phyloP scores from a whole-genome alignment of 2,888 invertebrate species.

The Phyllotreta striolata region DNA sequence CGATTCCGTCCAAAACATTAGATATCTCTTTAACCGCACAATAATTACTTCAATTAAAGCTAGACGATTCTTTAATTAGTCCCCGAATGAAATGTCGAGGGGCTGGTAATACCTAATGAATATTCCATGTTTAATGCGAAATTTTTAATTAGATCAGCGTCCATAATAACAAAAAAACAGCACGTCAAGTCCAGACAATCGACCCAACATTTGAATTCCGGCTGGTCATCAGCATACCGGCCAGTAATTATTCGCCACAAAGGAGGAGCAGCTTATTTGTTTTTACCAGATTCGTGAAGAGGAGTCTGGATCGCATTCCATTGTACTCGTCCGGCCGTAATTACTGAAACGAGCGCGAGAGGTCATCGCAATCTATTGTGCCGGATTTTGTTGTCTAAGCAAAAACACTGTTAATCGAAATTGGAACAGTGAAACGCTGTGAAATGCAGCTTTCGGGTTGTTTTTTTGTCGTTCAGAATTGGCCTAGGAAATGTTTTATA shows the following conservation, averaged over 20 bases:
- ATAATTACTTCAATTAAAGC: no score
- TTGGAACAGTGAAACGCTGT: background rate
- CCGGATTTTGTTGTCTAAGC: slow-evolving; percentile 16
- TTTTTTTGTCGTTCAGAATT: slow-evolving; percentile 1
- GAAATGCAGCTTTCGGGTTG: background rate
- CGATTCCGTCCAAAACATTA: no score
- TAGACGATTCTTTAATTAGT: no score
- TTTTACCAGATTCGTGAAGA: slow-evolving; percentile 38
- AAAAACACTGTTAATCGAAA: slow-evolving; percentile 14
- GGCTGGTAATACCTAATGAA: no score
- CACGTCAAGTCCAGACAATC: slow-evolving; percentile 27
- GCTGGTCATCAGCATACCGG: slow-evolving; percentile 28
- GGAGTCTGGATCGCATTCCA: slow-evolving; percentile 38
- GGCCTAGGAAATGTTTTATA: background rate
- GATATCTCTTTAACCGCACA: no score
- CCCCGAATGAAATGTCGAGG: no score
- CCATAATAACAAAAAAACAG: slow-evolving; percentile 19
- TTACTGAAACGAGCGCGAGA: slow-evolving; percentile 34
- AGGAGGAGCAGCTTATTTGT: slow-evolving; percentile 40
- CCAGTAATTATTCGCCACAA: slow-evolving; percentile 41
- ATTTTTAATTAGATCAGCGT: slow-evolving; percentile 11
- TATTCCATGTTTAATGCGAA: background rate
- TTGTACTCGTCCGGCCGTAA: slow-evolving; percentile 41
- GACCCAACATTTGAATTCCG: slow-evolving; percentile 34
- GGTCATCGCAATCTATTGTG: slow-evolving; percentile 22